phyloP scores from a whole-genome alignment of 2,113 vertebrate species.

The Struthio camelus region DNA sequence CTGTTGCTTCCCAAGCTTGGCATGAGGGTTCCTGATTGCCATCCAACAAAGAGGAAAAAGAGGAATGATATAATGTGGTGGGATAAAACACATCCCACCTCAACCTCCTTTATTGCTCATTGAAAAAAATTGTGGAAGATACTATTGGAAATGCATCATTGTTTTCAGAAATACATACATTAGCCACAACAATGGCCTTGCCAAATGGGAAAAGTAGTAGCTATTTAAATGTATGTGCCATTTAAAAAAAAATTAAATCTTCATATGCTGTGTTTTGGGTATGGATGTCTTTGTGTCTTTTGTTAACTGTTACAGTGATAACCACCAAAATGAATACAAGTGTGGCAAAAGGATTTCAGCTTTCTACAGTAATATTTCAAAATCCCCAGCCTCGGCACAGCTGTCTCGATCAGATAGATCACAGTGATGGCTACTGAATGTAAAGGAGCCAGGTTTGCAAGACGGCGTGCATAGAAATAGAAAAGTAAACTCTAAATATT shows the following conservation, averaged over 20 bases:
- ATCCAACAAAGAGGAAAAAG: conserved; percentile 87
- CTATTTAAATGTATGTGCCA: conserved; percentile 76
- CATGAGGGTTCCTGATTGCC: conserved; percentile 84
- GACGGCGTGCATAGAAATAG: background rate
- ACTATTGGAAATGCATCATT: conserved; percentile 81
- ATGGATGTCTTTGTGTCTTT: conserved; percentile 68
- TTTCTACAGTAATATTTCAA: conserved; percentile 55
- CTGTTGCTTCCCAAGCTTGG: conserved; percentile 88
- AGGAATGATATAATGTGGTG: conserved; percentile 87
- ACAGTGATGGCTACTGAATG: conserved; percentile 5
- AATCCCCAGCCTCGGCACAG: conserved; percentile 18
- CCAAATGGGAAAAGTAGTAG: conserved; percentile 78
- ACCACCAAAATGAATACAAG: conserved; percentile 66
- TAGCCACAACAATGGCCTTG: conserved; percentile 83
- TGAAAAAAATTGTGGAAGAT: conserved; percentile 82
- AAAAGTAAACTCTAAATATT: conserved; percentile 15
- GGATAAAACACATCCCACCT: conserved; percentile 87
- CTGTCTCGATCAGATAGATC: conserved; percentile 58
- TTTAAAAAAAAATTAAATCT: conserved; percentile 56
- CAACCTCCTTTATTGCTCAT: conserved; percentile 87
- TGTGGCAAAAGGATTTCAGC: conserved; percentile 34
- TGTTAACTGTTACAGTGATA: conserved; percentile 70
- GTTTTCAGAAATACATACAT: conserved; percentile 86
- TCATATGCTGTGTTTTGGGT: conserved; percentile 65
- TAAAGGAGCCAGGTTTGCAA: conserved; percentile 24